These are phyloP conservation scores for Pachydiplax longipennis DNA, from an alignment of 2,888 invertebrate species.

Conservation along the genomic window DNA sequence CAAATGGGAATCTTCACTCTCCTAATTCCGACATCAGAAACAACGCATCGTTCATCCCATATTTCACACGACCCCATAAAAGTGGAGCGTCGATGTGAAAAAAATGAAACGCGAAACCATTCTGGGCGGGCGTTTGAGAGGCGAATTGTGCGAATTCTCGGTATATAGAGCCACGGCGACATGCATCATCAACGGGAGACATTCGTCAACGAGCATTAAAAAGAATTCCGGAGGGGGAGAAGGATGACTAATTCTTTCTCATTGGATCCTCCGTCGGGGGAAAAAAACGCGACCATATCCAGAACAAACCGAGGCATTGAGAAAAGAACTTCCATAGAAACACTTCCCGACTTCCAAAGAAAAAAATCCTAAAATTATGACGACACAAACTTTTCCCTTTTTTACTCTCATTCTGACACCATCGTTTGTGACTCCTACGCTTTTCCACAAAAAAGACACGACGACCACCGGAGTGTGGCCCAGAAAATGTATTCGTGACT, in stretches of 20 bases:
- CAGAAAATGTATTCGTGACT: neutral
- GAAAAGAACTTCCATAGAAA: neutral
- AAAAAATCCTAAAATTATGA: neutral
- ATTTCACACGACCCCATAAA: neutral
- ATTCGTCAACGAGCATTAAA: neutral
- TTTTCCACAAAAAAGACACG: neutral
- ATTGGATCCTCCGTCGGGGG: neutral
- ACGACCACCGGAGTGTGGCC: neutral
- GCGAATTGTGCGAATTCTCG: neutral
- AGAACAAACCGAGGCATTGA: neutral
- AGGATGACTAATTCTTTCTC: neutral
- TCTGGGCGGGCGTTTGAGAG: neutral
- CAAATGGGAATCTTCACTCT: neutral
- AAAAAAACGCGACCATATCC: neutral
- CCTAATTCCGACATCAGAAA: neutral
- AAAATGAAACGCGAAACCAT: neutral
- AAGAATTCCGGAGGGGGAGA: neutral
- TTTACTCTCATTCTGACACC: neutral
- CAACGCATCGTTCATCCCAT: neutral
- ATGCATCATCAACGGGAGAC: neutral
- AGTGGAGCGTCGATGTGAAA: neutral
- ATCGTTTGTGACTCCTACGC: neutral
- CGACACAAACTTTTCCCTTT: neutral
- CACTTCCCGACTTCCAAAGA: neutral
- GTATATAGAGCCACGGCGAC: neutral